Evolutionary conservation across 2,888 invertebrate genomes (phyloP), one percentile per base, ranked within the genome.

Genomic region (Tuberolachnus salignus): DNA sequence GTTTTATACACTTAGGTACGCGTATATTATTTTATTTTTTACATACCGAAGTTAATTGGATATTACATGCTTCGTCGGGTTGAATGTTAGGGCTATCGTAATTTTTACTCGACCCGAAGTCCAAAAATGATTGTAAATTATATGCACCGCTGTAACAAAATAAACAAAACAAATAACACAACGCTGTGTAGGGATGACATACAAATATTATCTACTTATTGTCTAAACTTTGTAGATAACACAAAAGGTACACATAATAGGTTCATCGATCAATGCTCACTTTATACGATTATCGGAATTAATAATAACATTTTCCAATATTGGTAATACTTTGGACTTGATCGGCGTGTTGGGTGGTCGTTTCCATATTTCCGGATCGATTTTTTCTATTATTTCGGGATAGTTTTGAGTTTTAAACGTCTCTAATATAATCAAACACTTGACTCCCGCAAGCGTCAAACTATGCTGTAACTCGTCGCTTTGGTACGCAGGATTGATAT

Each of bases 11-110:
- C n/a, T n/a, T n/a, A n/a, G n/a, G n/a, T n/a, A n/a, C n/a, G n/a
- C n/a, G n/a, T n/a, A n/a, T n/a, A n/a, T n/a, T 34, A 6, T 26
- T 51, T 57, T n/a, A 34, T 34, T 3, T 26, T 51, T 57, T n/a
- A 34, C 85, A 84, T 84, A 88, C 89, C 1, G 94, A 94, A 1
- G 94, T 94, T 84, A 94, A 94, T 84, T 94, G 90, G 82, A 96
- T 91, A 84, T 92, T 93, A 83, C 89, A 90, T 0, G 90, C 88
- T 63, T 89, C 88, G 84, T 92, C 91, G 51, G 92, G 90, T 70
- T 89, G 87, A 16, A 94, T 14, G 1, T 46, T 59, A 11, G 75
- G 67, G 42, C 44, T 57, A 10, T 6, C 11, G 13, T 78, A 78
- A 21, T 49, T 11, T 51, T 14, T 21, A 67, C 23, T 44, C 0